Base-by-base conservation (phyloP, 2,888 invertebrate genomes). In the Acronicta psi region DNA sequence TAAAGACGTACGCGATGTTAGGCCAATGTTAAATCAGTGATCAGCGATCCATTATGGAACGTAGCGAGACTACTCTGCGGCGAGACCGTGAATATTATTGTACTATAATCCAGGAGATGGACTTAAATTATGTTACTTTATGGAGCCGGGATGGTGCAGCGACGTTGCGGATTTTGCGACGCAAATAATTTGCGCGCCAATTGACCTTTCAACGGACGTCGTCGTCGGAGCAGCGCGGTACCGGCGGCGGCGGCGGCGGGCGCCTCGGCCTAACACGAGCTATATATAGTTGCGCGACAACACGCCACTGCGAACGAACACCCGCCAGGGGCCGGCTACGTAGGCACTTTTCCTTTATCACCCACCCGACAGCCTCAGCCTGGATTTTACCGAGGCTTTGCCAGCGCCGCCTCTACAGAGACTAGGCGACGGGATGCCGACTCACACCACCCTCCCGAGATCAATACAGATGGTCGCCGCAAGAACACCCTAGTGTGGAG, bases 151-250 rank as follows among this genome's bases (percentile, higher is more conserved):
- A 82, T 88, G 87, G 85, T 91, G 87, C 85, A 90, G 84, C 86
- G 81, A 73, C 83, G 85, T 72, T 89, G 86, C 84, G 85, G 88
- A 88, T 92, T 92, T 90, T 90, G 92, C 92, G 92, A 93, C 93
- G 92, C 91, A 94, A 94, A 93, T 93, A 93, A 93, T 93, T 93
- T 93, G 93, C 91, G 92, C 92, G 93, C 92, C 93, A 93, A 93
- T 93, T 94, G 93, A 93, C 93, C 93, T 94, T 93, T 94, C 92
- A 90, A 90, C 91, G 89, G 90, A 84, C 89, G 86, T 83, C 86
- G 91, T 85, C 85, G 90, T 69, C 68, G 76, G 84, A 82, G 83
- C 83, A 81, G 81, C 69, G 83, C 77, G 83, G 78, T 77, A 78
- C 73, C 81, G 82, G 79, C 34, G 79, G 73, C 81, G 82, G 79